Evolutionary conservation across 2,113 vertebrate species (phyloP).

Genomic region (Blennius ocellaris): DNA sequence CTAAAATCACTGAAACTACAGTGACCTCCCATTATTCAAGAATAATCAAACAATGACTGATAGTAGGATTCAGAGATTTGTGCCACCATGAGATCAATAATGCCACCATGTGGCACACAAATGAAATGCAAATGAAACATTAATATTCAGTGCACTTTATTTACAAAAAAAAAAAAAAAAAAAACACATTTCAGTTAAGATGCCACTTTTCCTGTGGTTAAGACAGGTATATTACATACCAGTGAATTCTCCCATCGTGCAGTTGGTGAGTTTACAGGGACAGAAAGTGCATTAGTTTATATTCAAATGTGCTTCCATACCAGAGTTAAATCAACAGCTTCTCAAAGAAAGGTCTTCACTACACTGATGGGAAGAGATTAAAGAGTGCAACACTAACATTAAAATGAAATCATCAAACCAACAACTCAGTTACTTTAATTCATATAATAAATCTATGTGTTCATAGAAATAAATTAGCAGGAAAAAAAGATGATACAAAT

Average conservation of each 20-base stretch:
- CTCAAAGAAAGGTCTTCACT: slow-evolving; percentile 17
- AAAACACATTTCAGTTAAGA: slow-evolving; percentile 25
- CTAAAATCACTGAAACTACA: no score
- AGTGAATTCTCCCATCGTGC: slow-evolving; percentile 44
- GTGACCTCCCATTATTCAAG: not conserved
- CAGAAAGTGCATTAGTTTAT: slow-evolving; percentile 52
- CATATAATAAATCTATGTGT: slow-evolving; percentile 50
- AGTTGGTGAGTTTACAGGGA: slow-evolving; percentile 42
- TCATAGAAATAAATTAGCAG: slow-evolving; percentile 35
- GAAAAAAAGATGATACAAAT: not conserved
- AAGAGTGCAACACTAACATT: slow-evolving; percentile 19
- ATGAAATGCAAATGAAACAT: slow-evolving; percentile 34
- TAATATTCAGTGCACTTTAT: slow-evolving; percentile 75
- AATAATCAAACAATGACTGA: not conserved
- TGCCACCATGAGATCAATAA: slow-evolving; percentile 31
- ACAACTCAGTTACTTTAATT: slow-evolving; percentile 39
- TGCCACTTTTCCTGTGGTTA: slow-evolving; percentile 10
- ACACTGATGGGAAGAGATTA: slow-evolving; percentile 1
- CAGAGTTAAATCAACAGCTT: slow-evolving; percentile 15
- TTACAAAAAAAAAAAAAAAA: slow-evolving; percentile 48
- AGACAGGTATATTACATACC: not conserved
- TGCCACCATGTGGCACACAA: slow-evolving; percentile 70
- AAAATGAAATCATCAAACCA: slow-evolving; percentile 20
- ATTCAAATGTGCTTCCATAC: slow-evolving; percentile 30
- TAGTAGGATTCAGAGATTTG: not conserved